Evolutionary conservation across 2,113 vertebrate species (phyloP).

Genomic region (Panthera leo): DNA sequence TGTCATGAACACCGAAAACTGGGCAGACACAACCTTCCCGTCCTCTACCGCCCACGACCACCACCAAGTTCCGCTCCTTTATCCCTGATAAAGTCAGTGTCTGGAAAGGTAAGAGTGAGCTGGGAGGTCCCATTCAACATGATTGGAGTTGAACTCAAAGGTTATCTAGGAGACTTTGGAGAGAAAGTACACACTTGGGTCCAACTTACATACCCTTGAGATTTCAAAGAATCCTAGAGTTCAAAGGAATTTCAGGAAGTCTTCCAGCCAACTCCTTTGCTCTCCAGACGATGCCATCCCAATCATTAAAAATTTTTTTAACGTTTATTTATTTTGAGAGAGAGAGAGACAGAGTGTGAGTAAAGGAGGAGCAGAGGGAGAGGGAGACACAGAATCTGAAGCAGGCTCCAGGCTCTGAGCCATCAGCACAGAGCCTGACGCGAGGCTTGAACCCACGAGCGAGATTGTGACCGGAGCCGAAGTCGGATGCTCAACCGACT

Average conservation of each 20-base stretch:
- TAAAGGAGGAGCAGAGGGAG: too few relatives aligned
- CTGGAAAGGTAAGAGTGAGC: conserved; percentile 14
- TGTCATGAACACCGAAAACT: background rate
- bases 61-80: background rate
- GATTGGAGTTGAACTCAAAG: background rate
- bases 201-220: conserved; percentile 28
- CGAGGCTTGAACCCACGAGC: too few relatives aligned
- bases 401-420: too few relatives aligned
- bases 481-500: too few relatives aligned
- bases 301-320: background rate
- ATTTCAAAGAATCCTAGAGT: conserved; percentile 46
- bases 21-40: background rate
- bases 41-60: fast-evolving
- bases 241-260: conserved; percentile 72
- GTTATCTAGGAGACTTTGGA: conserved; percentile 47
- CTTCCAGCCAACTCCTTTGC: conserved; percentile 13
- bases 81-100: background rate
- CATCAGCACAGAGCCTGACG: too few relatives aligned
- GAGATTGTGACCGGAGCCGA: too few relatives aligned
- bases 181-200: conserved; percentile 32
- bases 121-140: background rate
- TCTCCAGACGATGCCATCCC: conserved; percentile 24
- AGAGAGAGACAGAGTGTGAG: too few relatives aligned
- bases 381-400: too few relatives aligned
- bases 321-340: too few relatives aligned